phyloP scores from a whole-genome alignment of 2,113 vertebrate species.

The Apteryx mantelli region DNA sequence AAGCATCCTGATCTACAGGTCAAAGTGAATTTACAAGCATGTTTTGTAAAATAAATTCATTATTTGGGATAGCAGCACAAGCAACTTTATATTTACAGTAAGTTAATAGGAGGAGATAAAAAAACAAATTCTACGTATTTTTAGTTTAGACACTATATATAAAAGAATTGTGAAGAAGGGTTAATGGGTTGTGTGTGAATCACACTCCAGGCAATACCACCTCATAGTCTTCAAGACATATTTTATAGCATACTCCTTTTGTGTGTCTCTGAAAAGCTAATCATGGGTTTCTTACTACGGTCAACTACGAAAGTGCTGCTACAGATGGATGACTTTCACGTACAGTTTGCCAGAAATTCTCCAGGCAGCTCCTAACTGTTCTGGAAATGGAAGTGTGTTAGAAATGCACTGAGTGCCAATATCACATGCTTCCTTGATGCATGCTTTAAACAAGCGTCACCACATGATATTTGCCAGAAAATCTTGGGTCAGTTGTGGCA shows the following conservation, averaged over 20 bases:
- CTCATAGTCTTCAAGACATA: background rate
- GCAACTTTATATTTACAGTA: background rate
- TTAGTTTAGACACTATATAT: background rate
- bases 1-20: background rate
- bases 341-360: conserved; percentile 63
- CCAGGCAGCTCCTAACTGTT: conserved; percentile 55
- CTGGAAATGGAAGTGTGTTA: conserved; percentile 58
- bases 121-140: background rate
- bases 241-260: background rate
- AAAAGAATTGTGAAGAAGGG: background rate
- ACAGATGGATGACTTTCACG: conserved; percentile 52
- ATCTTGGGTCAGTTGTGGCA: conserved; percentile 19
- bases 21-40: background rate
- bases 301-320: conserved; percentile 45
- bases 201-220: background rate
- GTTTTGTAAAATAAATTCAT: background rate
- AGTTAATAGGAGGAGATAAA: background rate
- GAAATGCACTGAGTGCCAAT: background rate
- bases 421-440: conserved; percentile 42
- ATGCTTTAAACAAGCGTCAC: conserved; percentile 67
- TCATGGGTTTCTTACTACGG: background rate
- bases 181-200: background rate
- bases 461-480: conserved; percentile 50
- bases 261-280: background rate
- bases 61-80: background rate